Evolutionary conservation across 2,113 vertebrate genomes (phyloP), one percentile per base, ranked within the genome.

Genomic region (Misgurnus anguillicaudatus): DNA sequence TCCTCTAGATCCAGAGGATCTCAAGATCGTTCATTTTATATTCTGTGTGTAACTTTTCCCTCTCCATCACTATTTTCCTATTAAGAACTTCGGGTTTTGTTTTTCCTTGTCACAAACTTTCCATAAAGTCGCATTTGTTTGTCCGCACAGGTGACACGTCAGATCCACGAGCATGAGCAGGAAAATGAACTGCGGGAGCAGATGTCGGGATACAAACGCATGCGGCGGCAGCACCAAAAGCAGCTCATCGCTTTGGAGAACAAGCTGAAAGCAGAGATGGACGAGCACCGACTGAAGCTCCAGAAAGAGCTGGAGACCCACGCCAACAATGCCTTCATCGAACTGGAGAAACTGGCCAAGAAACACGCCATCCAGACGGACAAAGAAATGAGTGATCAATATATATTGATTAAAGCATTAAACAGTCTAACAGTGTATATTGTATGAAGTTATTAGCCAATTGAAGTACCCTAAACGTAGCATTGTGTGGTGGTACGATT

Each of bases 121-220:
- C 11, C 17, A 16, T 2, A 4, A 9, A 1, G 31, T 80, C 24
- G 3, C 51, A 10, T 19, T 2, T 64, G 10, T 1, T 6, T 2
- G 45, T 31, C 19, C 31, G 5, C 17, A 17, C 90, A 98, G 97
- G 96, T 99, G 93, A 98, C 98, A 92, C 96, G 97, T 88, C 97
- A 99, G 94, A 99, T 99, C 94, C 97, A 99, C 83, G 98, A 99
- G 90, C 98, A 99, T 95, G 97, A 99, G 95, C 98, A 99, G 95
- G 98, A 99, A 90, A 99, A 95, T 89, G 98, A 99, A 94, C 93
- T 98, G 90, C 97, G 98, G 86, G 97, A 99, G 94, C 98, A 99
- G 95, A 98, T 99, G 97, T 99, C 98, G 85, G 97, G 97, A 88
- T 99, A 99, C 94, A 99, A 99, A 91, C 97, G 98, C 91, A 99